phyloP scores from a whole-genome alignment of 2,888 invertebrate species.

The Habrosyne pyritoides region DNA sequence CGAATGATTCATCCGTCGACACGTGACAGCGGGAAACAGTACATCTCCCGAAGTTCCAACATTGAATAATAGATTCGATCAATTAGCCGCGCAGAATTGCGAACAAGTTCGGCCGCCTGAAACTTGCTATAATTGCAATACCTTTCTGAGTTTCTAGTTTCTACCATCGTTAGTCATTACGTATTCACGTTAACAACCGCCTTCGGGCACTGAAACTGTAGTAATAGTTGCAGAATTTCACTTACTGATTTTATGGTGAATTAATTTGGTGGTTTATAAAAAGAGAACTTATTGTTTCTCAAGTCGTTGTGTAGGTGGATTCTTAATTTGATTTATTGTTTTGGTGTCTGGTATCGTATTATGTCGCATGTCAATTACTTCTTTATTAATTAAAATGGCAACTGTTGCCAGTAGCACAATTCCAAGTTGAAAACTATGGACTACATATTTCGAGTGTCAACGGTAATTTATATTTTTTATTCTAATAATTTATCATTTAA shows the following conservation, averaged over 20 bases:
- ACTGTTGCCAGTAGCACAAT: no score
- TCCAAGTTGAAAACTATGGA: no score
- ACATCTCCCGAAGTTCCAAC: conserved; percentile 47
- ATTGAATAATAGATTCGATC: conserved; percentile 73
- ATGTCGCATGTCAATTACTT: no score
- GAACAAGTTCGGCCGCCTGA: conserved; percentile 46
- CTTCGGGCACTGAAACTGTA: conserved; percentile 12
- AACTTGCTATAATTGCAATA: conserved; percentile 64
- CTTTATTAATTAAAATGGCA: no score
- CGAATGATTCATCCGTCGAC: conserved; percentile 47
- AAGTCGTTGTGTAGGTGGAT: no score
- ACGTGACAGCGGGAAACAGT: conserved; percentile 43
- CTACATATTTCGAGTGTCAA: no score
- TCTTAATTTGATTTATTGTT: no score
- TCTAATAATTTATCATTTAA: no score
- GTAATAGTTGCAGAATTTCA: conserved; percentile 5
- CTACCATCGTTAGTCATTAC: conserved; percentile 48
- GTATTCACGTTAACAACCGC: conserved; percentile 40
- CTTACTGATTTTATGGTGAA: conserved; percentile 1
- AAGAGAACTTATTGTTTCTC: no score
- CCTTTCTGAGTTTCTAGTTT: conserved; percentile 49
- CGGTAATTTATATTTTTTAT: no score
- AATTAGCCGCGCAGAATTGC: conserved; percentile 56
- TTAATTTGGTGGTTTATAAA: not conserved
- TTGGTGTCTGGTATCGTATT: no score